Evolutionary conservation across 2,797 vertebrate species (phyloP), one percentile per base, ranked within the genome.

Genomic region (Acrossocheilus fasciatus): DNA sequence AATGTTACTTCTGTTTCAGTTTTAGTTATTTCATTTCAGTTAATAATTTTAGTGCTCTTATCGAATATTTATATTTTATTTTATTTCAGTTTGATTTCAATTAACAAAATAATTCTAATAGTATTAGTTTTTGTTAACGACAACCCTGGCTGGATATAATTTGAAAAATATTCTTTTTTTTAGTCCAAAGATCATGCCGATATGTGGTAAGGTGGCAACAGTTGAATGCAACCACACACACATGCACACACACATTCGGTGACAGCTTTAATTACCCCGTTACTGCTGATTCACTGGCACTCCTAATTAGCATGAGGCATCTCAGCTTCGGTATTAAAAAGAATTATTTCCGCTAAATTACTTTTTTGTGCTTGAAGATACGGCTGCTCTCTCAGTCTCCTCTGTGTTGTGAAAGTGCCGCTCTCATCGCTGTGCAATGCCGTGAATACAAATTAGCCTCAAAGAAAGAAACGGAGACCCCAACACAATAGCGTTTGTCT

Each of bases 251-350:
- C 54, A 47, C 91, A 93, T 92, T 93, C 93, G 89, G 88, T 87
- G 90, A 88, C 90, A 90, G 90, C 86, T 91, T 89, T 94, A 94
- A 95, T 95, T 91, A 94, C 91, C 91, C 93, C 89, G 91, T 94
- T 94, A 93, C 91, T 93, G 92, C 92, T 87, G 89, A 93, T 93
- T 92, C 91, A 90, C 86, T 90, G 88, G 91, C 93, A 92, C 90
- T 92, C 91, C 91, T 93, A 94, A 95, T 94, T 93, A 94, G 93
- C 92, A 91, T 90, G 89, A 93, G 91, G 90, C 91, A 89, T 91
- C 88, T 90, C 90, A 86, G 80, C 88, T 64, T 68, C 59, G 85
- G 89, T 89, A 89, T 87, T 92, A 92, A 92, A 87, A 84, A 88
- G 83, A 92, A 93, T 91, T 82, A 92, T 92, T 93, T 90, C 81